Evolutionary conservation across 2,888 invertebrate species (phyloP), one percentile per base, ranked within the genome.

Genomic region (Diploptera punctata): DNA sequence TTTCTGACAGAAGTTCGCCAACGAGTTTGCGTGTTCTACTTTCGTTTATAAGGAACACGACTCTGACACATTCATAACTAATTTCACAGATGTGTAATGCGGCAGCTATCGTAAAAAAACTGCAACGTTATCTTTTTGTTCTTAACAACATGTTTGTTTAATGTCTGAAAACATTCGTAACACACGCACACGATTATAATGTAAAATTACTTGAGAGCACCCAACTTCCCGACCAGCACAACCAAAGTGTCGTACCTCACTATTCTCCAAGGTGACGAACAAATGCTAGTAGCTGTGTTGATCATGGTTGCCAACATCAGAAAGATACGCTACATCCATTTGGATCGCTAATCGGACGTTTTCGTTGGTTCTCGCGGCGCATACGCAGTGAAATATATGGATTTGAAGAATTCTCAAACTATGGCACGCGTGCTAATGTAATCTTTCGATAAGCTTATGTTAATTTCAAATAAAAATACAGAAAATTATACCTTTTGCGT

Each of bases 81-180:
- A 21, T 52, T 52, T 9, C 72, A 62, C 49, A 33, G 61, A 49
- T 57, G 47, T 44, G 26, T 72, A 29, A 5, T 49, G 47, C 61
- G 43, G 24, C 29, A 47, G 68, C 68, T 44, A 47, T 60, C 21
- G 38, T 60, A 68, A n/a, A 49, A 26, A 68, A 16, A 54, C 21
- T 2, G n/a, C 38, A 67, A 31, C 61, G 74, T 70, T 75, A 75
- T 73, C 75, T 75, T 72, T 71, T 73, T 65, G 71, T 75, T 60
- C 73, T 75, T 57, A 71, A 54, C 67, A 75, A 73, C 75, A 75
- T 75, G 69, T 73, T 73, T 70, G 47, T 49, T 33, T 65, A 68
- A 68, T 52, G 47, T 54, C 57, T 60, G 44, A 18, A 62, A 67
- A 60, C 70, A 75, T 72, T 33, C 68, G 74, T 70, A 70, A 69